Percentiles rank a stretch among this genome's conserved stretches.
Evolutionary conservation across 2,113 vertebrate species (phyloP).

Genomic region (Sinocyclocheilus maitianheensis): DNA sequence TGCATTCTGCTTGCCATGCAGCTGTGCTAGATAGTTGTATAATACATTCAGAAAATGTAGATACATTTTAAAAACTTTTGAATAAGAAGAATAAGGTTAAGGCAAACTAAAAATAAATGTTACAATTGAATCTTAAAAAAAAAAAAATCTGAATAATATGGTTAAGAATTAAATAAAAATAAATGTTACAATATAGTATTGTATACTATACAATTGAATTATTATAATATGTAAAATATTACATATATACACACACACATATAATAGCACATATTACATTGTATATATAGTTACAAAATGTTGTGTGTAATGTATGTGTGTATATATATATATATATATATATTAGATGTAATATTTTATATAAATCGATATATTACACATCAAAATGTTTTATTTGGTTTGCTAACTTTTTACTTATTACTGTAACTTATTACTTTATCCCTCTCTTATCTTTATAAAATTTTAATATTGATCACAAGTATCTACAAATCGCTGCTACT

Average conservation of each 20-base stretch:
- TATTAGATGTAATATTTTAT: not conserved
- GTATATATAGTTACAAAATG: too few species aligned
- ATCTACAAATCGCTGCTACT: conserved; percentile 17
- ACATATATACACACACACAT: too few species aligned
- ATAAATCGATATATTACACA: not conserved
- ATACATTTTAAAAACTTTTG: not conserved
- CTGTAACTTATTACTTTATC: not conserved
- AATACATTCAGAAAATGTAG: not conserved
- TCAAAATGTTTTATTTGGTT: not conserved
- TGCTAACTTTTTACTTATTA: not conserved
- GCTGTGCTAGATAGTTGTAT: conserved; percentile 8
- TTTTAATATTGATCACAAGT: not conserved
- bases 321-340: not conserved
- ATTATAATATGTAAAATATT: too few species aligned
- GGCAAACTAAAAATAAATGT: not conserved
- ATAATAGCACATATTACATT: too few species aligned
- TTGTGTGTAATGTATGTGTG: not conserved
- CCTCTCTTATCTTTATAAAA: not conserved
- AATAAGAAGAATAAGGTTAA: not conserved
- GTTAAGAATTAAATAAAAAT: too few species aligned
- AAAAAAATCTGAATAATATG: too few species aligned
- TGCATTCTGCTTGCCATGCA: conserved; percentile 1
- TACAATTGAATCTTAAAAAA: too few species aligned
- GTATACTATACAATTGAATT: too few species aligned
- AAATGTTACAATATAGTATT: too few species aligned